Percentiles rank a stretch among this genome's conserved stretches.
phyloP scores from a whole-genome alignment of 1,140 invertebrate species.

The Drosophila sturtevanti region DNA sequence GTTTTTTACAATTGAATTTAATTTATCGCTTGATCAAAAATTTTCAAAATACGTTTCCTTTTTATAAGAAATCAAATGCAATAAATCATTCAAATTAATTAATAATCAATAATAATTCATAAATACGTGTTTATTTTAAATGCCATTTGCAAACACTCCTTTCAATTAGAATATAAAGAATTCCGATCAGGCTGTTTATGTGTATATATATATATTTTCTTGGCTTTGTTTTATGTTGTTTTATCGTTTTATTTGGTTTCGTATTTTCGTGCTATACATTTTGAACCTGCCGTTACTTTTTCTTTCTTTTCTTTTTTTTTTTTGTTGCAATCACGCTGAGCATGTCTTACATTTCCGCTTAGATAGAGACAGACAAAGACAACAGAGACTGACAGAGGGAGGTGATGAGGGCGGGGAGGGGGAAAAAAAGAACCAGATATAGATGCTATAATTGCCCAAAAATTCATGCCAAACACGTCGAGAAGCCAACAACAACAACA shows the following conservation, averaged over 20 bases:
- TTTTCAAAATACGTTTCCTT: background rate
- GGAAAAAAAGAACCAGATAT: constrained; percentile 15
- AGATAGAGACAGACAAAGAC: constrained; percentile 3
- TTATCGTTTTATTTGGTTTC: constrained; percentile 9
- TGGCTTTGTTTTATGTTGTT: background rate
- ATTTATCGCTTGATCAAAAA: background rate
- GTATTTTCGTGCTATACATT: constrained; percentile 8
- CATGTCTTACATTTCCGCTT: constrained; percentile 68
- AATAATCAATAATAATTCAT: constrained; percentile 6
- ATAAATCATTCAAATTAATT: constrained; percentile 6
- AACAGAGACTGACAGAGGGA: background rate
- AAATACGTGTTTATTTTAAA: background rate
- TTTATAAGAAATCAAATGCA: background rate
- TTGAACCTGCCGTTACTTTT: constrained; percentile 35
- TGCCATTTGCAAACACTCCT: constrained; percentile 13
- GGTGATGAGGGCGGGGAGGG: no score
- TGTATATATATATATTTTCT: background rate
- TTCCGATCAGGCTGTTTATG: background rate
- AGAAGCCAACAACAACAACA: constrained; percentile 15
- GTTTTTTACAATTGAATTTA: no score
- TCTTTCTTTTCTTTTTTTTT: constrained; percentile 20
- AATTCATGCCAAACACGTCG: constrained; percentile 68
- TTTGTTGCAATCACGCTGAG: constrained; percentile 26
- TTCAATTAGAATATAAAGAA: background rate
- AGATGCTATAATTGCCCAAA: constrained; percentile 30